Base-by-base conservation (phyloP, 1,140 invertebrate genomes). In the Patella vulgata region DNA sequence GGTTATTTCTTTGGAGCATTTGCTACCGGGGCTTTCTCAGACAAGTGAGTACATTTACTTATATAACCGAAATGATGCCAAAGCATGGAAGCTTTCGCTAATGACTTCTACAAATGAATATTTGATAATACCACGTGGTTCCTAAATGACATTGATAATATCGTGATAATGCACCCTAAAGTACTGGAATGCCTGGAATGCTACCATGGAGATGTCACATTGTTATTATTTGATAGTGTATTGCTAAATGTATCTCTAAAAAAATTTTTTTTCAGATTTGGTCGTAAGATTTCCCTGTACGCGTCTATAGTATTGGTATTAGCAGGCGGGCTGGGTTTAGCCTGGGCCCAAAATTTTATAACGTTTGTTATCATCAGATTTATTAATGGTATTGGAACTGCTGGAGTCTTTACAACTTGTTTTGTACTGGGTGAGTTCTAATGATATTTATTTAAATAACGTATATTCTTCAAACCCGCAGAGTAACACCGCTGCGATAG, bases 1-100 rank as follows among this genome's bases (percentile, higher is more conserved):
- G 73, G 73, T n/a, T 66, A 64, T 40, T 48, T 74, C 2, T 46
- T 61, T 21, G 73, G 73, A 9, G 68, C 66, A 12, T 53, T 72
- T 36, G 30, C 68, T 9, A 57, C 64, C 39, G 73, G 73, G 1
- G 36, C 59, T 9, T n/a, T 74, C 11, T 66, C 70, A 0, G 73
- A 74, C 31, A 40, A 50, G 73, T 72, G 59, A 56, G 72, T 73
- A 30, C 19, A 19, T n/a, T n/a, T n/a, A n/a, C n/a, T n/a, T n/a
- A n/a, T n/a, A n/a, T n/a, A n/a, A n/a, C n/a, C n/a, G n/a, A n/a
- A n/a, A n/a, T n/a, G n/a, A n/a, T n/a, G n/a, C n/a, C n/a, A n/a
- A n/a, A n/a, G n/a, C n/a, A n/a, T n/a, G n/a, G n/a, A n/a, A n/a
- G n/a, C n/a, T n/a, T n/a, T n/a, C n/a, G n/a, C n/a, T n/a, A n/a